Conservation (phyloP, 2,113 vertebrate species). For the Podocnemis expansa region DNA sequence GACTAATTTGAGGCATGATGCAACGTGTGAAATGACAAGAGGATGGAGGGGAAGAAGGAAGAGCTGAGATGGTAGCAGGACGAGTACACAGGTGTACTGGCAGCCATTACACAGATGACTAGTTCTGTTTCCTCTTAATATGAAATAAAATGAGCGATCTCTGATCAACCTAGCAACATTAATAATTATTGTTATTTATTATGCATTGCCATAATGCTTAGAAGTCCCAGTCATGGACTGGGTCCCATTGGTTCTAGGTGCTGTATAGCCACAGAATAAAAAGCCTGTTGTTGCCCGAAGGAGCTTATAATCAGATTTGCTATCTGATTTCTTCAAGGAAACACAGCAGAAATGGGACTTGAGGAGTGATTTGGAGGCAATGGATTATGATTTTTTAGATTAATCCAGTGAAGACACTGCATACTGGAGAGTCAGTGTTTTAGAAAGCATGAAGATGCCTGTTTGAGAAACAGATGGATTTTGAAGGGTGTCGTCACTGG, state of each 20-base stretch:
- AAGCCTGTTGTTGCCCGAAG: not conserved
- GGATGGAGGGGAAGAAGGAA: too few relatives aligned
- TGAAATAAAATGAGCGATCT: not conserved
- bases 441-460: not conserved
- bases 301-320: not conserved
- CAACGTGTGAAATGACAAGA: too few relatives aligned
- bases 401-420: not conserved
- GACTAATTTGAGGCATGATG: too few relatives aligned
- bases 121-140: not conserved
- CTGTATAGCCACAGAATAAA: not conserved
- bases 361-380: not conserved
- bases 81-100: not conserved
- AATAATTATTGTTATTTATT: not conserved
- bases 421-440: not conserved
- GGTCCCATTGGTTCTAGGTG: not conserved
- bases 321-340: not conserved
- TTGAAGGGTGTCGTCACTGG: not conserved
- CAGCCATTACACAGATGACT: not conserved
- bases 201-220: not conserved
- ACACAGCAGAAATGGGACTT: not conserved
- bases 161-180: not conserved
- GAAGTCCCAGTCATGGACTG: not conserved
- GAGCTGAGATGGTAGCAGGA: too few relatives aligned
- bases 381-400: not conserved
- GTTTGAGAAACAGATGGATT: not conserved